Evolutionary conservation across 2,797 vertebrate genomes (phyloP), one percentile per base, ranked within the genome.

Genomic region (Cetoscarus ocellatus): DNA sequence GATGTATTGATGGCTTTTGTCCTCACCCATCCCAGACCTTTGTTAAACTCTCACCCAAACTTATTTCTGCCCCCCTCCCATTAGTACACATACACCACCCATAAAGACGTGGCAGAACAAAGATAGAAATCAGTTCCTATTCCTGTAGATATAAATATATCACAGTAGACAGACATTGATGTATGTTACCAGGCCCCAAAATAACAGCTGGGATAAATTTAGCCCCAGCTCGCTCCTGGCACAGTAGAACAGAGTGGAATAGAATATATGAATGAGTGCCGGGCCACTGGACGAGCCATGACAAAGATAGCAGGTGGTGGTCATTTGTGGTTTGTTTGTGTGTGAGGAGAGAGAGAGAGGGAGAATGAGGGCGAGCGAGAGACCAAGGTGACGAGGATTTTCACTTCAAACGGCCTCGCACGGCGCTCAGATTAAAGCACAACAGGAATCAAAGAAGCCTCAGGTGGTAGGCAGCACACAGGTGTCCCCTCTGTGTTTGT

Each of bases 381-480:
- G 70, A 50, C 38, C 54, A 79, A 84, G 80, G 88, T 78, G 83
- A 79, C 66, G 35, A 73, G 79, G 84, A 90, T 94, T 92, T 92
- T 83, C 93, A 94, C 93, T 94, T 95, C 93, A 95, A 95, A 95
- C 85, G 83, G 27, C 27, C 73, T 56, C 78, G 66, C 82, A 74
- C 83, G 78, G 83, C 70, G 38, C 38, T 7, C 86, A 94, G 94
- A 95, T 95, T 95, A 95, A 95, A 95, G 93, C 92, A 5, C 91
- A 86, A 70, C 83, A 61, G 88, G 91, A 90, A 94, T 95, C 91
- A 95, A 94, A 94, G 91, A 73, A 75, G 77, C 90, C 82, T 83
- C 88, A 79, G 91, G 92, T 86, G 84, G 88, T 48, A 53, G 79
- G 86, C 87, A 85, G 86, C 87, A 83, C 91, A 91, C 84, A 90